phyloP scores from a whole-genome alignment of 53 echinoderm and acorn worm genomes.

The Holothuria scabra region DNA sequence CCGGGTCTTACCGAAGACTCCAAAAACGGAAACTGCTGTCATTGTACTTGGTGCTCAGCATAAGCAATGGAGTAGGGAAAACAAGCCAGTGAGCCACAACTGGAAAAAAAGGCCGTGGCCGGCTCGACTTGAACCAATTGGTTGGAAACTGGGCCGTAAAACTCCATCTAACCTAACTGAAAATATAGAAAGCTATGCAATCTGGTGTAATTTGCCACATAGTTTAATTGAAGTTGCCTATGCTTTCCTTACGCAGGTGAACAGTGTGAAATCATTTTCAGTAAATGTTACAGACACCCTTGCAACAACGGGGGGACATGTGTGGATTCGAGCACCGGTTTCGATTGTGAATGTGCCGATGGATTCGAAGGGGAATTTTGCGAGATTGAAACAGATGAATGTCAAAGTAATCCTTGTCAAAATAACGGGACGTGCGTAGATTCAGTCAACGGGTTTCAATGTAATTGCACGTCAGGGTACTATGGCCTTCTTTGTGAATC shows the following conservation, averaged over 20 bases:
- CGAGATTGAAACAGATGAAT: slow-evolving; percentile 41
- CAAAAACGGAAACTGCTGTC: too few species aligned
- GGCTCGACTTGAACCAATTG: too few species aligned
- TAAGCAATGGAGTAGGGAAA: too few species aligned
- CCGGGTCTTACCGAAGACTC: too few species aligned
- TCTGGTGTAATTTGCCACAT: too few species aligned
- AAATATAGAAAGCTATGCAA: too few species aligned
- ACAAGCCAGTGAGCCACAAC: too few species aligned
- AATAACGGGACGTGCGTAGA: slow-evolving; percentile 27
- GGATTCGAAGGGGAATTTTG: slow-evolving; percentile 32
- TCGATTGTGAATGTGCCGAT: slow-evolving; percentile 22
- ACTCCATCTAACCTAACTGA: too few species aligned
- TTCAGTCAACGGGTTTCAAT: slow-evolving; percentile 19
- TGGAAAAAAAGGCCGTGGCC: too few species aligned
- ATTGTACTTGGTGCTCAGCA: too few species aligned
- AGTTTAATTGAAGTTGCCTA: too few species aligned
- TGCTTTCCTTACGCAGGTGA: not conserved
- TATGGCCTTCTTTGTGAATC: slow-evolving; percentile 19
- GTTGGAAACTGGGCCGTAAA: too few species aligned
- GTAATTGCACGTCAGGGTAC: slow-evolving; percentile 37
- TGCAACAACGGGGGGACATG: slow-evolving; percentile 37
- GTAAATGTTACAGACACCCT: slow-evolving; percentile 33
- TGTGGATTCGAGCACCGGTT: not conserved
- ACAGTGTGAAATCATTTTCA: slow-evolving; percentile 17
- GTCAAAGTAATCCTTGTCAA: slow-evolving; percentile 46